Percentiles rank a stretch among this genome's conserved stretches.
Conservation (phyloP, 2,888 invertebrate genomes). For the Rhagonycha lutea region DNA sequence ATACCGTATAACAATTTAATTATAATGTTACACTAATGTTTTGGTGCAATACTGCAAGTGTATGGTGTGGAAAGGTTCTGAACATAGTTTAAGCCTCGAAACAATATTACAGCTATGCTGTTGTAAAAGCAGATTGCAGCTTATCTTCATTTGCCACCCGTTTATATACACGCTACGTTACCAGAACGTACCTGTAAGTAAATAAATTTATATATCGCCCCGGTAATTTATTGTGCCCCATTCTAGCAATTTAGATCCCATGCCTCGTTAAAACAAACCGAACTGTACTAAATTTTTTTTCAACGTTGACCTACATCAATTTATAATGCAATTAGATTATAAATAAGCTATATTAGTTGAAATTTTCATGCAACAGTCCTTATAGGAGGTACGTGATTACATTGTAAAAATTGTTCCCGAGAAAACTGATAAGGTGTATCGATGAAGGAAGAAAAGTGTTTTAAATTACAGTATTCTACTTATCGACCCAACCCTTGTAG, state of each 20-base stretch:
- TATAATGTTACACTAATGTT: constrained; percentile 14
- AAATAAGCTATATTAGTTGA: neutral
- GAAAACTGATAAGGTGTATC: constrained; percentile 28
- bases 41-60: neutral
- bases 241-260: neutral
- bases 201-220: constrained; percentile 19
- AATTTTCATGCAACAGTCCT: neutral
- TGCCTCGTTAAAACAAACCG: neutral
- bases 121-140: constrained; percentile 23
- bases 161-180: constrained; percentile 32
- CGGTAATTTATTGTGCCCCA: neutral
- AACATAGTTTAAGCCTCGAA: constrained; percentile 9
- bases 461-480: constrained; percentile 29
- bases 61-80: constrained; percentile 11
- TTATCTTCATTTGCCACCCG: constrained; percentile 38
- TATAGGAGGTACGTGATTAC: constrained; percentile 1
- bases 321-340: neutral
- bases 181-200: constrained; percentile 28
- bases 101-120: constrained; percentile 5
- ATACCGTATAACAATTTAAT: constrained; percentile 10
- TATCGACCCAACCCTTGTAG: constrained; percentile 26
- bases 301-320: neutral
- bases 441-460: constrained; percentile 31
- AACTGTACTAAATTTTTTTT: neutral
- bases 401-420: constrained; percentile 22